Evolutionary conservation across 2,113 vertebrate species (phyloP), one percentile per base, ranked within the genome.

Genomic region (Blennius ocellaris): DNA sequence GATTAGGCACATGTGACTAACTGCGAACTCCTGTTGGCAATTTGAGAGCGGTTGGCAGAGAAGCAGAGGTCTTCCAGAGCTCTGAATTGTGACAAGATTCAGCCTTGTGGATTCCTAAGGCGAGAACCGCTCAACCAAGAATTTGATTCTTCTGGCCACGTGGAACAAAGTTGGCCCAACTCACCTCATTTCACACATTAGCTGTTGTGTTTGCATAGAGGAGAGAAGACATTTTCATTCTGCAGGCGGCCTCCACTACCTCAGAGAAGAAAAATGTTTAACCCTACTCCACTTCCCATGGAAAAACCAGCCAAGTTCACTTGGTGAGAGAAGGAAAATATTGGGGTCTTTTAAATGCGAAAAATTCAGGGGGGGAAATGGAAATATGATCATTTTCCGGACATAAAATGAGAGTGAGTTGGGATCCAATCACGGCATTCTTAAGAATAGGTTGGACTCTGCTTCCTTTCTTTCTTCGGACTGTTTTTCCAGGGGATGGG

Each of bases 221-320:
- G 63, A 78, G 41, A 80, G 68, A 74, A 82, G 64, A 74, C 54
- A 53, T 86, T 92, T 90, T 90, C 70, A 88, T 80, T 84, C 82
- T 69, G 54, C 76, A 74, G 87, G 85, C 82, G 11, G 79, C 83
- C 88, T 89, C 90, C 81, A 91, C 84, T 93, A 93, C 90, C 85
- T 94, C 92, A 94, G 43, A 14, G 80, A 74, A 82, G 82, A 93
- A 94, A 92, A 92, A 93, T 93, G 88, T 30, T 78, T 81, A 77
- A 78, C 78, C 76, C 63, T 6, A 55, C 74, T 80, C 90, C 66
- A 78, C 75, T 87, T 87, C 76, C 90, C 88, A 70, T 65, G 45
- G 82, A 89, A 84, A 82, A 70, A 76, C 11, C 37, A 58, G 80
- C 74, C 82, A 83, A 88, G 82, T 80, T 76, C 72, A 79, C 59